These are phyloP conservation scores for Mirounga angustirostris DNA, from an alignment of 2,113 vertebrate species.

Conservation along the genomic window DNA sequence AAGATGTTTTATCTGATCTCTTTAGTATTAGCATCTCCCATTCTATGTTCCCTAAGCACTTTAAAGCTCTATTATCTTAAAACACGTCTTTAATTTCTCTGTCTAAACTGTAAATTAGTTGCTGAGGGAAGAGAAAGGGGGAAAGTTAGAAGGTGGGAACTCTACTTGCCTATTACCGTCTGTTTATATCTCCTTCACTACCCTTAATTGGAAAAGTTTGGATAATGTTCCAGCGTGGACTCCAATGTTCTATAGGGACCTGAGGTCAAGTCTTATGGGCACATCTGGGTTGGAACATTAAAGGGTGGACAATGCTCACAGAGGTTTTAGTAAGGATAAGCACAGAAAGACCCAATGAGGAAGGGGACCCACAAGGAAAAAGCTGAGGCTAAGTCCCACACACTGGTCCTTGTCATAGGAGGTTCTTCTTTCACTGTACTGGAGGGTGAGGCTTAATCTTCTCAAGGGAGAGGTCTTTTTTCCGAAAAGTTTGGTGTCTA, in stretches of 20 bases:
- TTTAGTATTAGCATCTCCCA: background rate
- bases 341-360: background rate
- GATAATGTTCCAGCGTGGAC: background rate
- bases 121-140: background rate
- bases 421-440: background rate
- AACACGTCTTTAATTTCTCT: conserved; percentile 3
- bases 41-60: background rate
- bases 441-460: background rate
- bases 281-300: background rate
- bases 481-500: background rate
- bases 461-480: background rate
- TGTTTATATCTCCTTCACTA: background rate
- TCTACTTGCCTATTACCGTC: background rate
- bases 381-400: background rate
- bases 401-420: background rate
- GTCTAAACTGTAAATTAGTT: background rate
- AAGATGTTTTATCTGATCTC: background rate
- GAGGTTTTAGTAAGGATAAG: background rate
- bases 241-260: background rate
- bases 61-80: conserved; percentile 43
- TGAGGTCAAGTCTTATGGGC: background rate
- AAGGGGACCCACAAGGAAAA: background rate
- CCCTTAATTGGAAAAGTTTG: background rate
- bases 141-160: background rate
- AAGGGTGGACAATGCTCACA: background rate